Evolutionary conservation across 2,888 invertebrate genomes (phyloP).

Genomic region (Phoenoteleia sp.): DNA sequence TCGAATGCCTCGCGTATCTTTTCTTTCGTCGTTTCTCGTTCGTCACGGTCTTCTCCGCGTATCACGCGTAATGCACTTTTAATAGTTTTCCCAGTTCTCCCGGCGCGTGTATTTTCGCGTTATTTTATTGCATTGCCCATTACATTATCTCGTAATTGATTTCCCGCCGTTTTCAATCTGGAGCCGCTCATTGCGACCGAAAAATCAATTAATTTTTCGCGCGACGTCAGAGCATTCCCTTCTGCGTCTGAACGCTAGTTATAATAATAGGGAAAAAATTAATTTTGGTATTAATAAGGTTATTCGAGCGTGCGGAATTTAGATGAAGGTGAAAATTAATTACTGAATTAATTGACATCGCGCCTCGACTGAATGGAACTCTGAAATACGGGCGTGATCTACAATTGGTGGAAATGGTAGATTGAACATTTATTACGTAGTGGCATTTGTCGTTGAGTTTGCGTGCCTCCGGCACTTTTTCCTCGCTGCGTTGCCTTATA

Average conservation of each 20-base stretch:
- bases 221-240: too few relatives aligned
- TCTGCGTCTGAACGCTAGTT: not conserved
- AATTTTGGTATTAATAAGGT: constrained; percentile 29
- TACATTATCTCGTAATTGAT: constrained; percentile 14
- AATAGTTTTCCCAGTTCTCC: constrained; percentile 33
- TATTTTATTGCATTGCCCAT: constrained; percentile 22
- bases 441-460: constrained; percentile 32
- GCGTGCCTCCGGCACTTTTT: constrained; percentile 25
- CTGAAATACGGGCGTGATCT: constrained; percentile 12
- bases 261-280: constrained; percentile 23
- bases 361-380: constrained; percentile 20
- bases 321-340: constrained; percentile 26
- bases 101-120: constrained; percentile 14
- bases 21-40: constrained; percentile 40
- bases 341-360: constrained; percentile 44
- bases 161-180: too few relatives aligned
- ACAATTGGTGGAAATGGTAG: constrained; percentile 23
- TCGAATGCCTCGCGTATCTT: constrained; percentile 42
- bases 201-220: too few relatives aligned
- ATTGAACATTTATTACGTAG: constrained; percentile 36
- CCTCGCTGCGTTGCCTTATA: constrained; percentile 13
- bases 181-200: too few relatives aligned
- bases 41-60: constrained; percentile 32
- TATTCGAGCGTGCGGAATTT: constrained; percentile 34
- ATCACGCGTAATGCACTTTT: constrained; percentile 42